Evolutionary conservation across 1,140 invertebrate genomes (phyloP).

Genomic region (Parasteatoda tepidariorum): DNA sequence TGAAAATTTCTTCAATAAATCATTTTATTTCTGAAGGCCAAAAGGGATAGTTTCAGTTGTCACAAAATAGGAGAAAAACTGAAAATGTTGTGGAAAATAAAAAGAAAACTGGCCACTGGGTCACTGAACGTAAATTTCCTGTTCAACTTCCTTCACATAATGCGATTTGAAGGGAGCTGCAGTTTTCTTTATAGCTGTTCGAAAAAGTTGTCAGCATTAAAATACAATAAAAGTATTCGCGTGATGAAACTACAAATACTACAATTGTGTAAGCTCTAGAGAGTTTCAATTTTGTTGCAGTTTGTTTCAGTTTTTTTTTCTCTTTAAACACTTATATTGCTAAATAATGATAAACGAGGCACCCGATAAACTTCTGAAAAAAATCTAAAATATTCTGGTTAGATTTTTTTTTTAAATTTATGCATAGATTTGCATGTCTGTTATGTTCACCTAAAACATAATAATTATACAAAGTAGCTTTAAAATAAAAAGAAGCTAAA

Average conservation of each 20-base stretch:
- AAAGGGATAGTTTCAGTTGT: not conserved
- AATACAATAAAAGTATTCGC: not conserved
- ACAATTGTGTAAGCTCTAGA: not conserved
- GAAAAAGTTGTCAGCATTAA: not conserved
- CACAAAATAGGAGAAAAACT: not conserved
- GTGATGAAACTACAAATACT: conserved; percentile 3
- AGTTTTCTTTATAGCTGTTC: not conserved
- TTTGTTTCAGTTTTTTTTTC: no score
- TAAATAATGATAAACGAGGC: no score
- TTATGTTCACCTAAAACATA: no score
- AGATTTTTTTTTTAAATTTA: no score
- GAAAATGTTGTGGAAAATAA: not conserved
- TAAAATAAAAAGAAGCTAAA: no score
- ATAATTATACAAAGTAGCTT: no score
- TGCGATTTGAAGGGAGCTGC: conserved; percentile 16
- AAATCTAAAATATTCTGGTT: no score
- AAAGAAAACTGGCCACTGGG: not conserved
- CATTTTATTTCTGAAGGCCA: not conserved
- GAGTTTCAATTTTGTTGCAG: no score
- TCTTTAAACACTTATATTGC: no score
- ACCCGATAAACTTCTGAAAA: no score
- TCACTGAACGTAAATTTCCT: conserved; percentile 22
- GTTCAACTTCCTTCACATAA: conserved; percentile 5
- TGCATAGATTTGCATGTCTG: no score
- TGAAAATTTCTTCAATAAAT: not conserved